phyloP scores from a whole-genome alignment of 2,797 vertebrate species.

The Amblyopsis hoosieri region DNA sequence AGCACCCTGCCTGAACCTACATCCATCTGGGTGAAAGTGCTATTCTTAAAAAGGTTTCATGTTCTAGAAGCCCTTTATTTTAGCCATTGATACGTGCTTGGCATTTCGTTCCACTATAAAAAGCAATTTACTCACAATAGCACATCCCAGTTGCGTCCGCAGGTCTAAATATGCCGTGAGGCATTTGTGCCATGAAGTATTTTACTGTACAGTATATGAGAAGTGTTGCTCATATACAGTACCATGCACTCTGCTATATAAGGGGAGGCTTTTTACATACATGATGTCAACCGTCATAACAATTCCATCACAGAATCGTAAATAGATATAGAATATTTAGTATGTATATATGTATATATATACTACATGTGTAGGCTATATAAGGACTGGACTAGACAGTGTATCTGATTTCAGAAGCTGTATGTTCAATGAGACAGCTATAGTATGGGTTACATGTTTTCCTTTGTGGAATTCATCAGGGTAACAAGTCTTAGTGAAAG shows the following conservation, averaged over 20 bases:
- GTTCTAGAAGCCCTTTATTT: slow-evolving; percentile 68
- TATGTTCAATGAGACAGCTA: slow-evolving; percentile 17
- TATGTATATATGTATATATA: too few species aligned
- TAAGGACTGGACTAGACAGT: slow-evolving; percentile 8
- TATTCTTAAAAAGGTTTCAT: slow-evolving; percentile 72
- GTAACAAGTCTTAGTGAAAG: slow-evolving; percentile 44
- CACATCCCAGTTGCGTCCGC: slow-evolving; percentile 54
- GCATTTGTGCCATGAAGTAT: slow-evolving; percentile 21
- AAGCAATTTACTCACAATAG: slow-evolving; percentile 64
- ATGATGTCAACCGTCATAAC: slow-evolving; percentile 24
- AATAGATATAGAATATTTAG: slow-evolving; percentile 11
- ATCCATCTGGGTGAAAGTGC: slow-evolving; percentile 56
- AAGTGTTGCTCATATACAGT: slow-evolving; percentile 18
- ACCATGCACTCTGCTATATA: slow-evolving; percentile 19
- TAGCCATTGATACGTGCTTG: slow-evolving; percentile 50
- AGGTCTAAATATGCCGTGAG: slow-evolving; percentile 49
- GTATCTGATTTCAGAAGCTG: slow-evolving; percentile 8
- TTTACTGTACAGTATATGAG: too few species aligned
- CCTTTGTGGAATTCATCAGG: slow-evolving; percentile 30
- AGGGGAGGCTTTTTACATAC: slow-evolving; percentile 3
- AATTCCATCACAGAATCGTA: slow-evolving; percentile 22
- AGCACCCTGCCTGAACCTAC: slow-evolving; percentile 38
- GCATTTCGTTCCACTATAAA: slow-evolving; percentile 60
- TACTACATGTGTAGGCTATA: slow-evolving; percentile 3
- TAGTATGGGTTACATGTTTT: slow-evolving; percentile 20